A percentile compares a stretch with the other conserved stretches of the same genome.
Evolutionary conservation across 1,140 invertebrate genomes (phyloP).

Genomic region (Rhyzopertha dominica): DNA sequence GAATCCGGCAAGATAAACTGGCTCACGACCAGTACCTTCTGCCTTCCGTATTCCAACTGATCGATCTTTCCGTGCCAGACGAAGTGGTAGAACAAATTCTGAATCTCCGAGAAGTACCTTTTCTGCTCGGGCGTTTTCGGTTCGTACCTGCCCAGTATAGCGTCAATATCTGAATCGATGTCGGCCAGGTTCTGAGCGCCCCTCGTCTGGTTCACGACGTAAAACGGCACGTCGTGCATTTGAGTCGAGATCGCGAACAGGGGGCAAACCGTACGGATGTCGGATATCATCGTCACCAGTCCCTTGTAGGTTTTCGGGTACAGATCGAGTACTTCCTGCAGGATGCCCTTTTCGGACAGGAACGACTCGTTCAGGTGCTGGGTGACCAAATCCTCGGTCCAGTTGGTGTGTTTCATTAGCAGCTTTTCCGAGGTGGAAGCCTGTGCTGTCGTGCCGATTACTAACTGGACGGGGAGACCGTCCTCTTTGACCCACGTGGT

Average conservation of each 20-base stretch:
- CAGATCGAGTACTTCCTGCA: constrained; percentile 55
- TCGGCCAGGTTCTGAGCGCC: constrained; percentile 54
- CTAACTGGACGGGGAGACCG: constrained; percentile 51
- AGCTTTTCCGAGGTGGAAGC: constrained; percentile 57
- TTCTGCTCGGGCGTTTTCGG: constrained; percentile 64
- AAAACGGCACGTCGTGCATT: constrained; percentile 60
- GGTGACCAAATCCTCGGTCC: constrained; percentile 57
- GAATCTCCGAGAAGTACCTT: constrained; percentile 70
- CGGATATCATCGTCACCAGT: constrained; percentile 66
- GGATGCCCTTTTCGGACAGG: constrained; percentile 55
- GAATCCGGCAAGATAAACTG: constrained; percentile 59
- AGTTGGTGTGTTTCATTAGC: constrained; percentile 53
- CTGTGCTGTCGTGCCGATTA: constrained; percentile 70
- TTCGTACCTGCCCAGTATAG: constrained; percentile 71
- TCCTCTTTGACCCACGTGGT: constrained; percentile 52
- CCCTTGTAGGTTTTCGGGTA: constrained; percentile 64
- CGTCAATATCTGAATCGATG: constrained; percentile 64
- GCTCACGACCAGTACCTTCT: constrained; percentile 58
- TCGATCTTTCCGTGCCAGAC: constrained; percentile 66
- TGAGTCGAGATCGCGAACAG: constrained; percentile 58
- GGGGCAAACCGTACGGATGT: constrained; percentile 75
- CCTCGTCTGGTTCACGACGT: constrained; percentile 62
- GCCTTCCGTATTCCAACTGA: constrained; percentile 48
- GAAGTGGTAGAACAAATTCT: constrained; percentile 75
- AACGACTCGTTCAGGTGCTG: constrained; percentile 59